Evolutionary conservation across 2,888 invertebrate species (phyloP).

Genomic region (Diarsia rubi): DNA sequence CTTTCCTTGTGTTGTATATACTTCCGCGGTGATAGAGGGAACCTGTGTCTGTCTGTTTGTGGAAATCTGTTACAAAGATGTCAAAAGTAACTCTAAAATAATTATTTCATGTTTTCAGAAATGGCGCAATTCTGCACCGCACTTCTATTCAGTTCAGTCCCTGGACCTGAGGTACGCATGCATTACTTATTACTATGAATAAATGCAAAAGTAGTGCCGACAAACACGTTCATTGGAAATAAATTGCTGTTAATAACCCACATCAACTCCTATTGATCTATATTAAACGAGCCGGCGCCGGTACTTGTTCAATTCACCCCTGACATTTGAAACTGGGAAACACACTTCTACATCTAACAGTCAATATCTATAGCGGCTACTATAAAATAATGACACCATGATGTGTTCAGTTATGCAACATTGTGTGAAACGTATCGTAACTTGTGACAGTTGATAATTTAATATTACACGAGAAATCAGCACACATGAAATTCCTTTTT

Average conservation of each 20-base stretch:
- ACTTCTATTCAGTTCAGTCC: conserved; percentile 87
- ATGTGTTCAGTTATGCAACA: conserved; percentile 52
- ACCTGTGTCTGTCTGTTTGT: conserved; percentile 51
- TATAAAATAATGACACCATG: conserved; percentile 23
- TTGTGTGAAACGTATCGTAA: conserved; percentile 33
- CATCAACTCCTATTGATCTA: conserved; percentile 86
- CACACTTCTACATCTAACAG: conserved; percentile 21
- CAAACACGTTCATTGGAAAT: conserved; percentile 74
- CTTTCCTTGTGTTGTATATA: conserved; percentile 58
- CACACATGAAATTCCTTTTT: conserved; percentile 31
- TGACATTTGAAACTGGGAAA: conserved; percentile 74
- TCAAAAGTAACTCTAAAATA: conserved; percentile 14
- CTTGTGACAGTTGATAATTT: conserved; percentile 36
- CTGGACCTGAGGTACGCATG: conserved; percentile 85
- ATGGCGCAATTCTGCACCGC: conserved; percentile 88
- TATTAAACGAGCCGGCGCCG: conserved; percentile 81
- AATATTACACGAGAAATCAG: conserved; percentile 40
- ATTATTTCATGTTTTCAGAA: conserved; percentile 81
- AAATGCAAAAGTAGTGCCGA: conserved; percentile 69
- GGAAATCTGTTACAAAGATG: conserved; percentile 6
- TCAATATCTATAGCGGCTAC: conserved; percentile 9
- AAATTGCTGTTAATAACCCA: conserved; percentile 83
- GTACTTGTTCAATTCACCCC: conserved; percentile 79
- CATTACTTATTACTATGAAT: conserved; percentile 60
- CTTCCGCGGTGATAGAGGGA: conserved; percentile 46